Base-by-base conservation (phyloP, 2,888 invertebrate species). In the Polydrusus pterygomalis region DNA sequence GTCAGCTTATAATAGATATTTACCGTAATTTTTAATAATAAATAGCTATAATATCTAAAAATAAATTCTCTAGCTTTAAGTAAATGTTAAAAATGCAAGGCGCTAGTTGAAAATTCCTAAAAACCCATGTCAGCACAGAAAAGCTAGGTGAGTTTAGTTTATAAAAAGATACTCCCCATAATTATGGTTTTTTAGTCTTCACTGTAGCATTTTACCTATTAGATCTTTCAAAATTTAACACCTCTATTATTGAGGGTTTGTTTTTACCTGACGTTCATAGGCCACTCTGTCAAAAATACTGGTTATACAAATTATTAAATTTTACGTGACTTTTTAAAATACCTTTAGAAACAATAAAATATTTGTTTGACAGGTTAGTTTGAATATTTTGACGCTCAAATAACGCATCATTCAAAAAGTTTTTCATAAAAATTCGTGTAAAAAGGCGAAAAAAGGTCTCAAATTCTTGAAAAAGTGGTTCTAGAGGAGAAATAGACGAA, bases 361-460 rank as follows among this genome's bases (percentile, higher is more conserved):
- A 70, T 49, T 34, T 38, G 18, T 74, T 74, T 74, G 74, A 74
- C 74, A 74, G 62, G 20, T 74, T 56, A 51, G 69, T 64, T 43
- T 70, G 63, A 51, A 64, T n/a, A 47, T 51, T 74, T 74, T 74
- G 74, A 74, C 74, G 70, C 74, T 68, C 56, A 25, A 18, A n/a
- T 43, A 20, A 43, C 17, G 54, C 25, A 54, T 68, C 54, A 20
- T 68, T 45, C 43, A 58, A 58, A 69, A 54, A 17, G 30, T 49
- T 15, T 10, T 45, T n/a, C 64, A 17, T 64, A 47, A 30, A 64
- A 64, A 49, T 64, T 64, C 17, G 47, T 15, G 1, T 38, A 38
- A 60, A 60, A 60, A 38, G 38, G 3, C 2, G 58, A 17, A 38
- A 18, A 17, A 38, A 17, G 2, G 34, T 11, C 38, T 60, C 2